Percentiles rank a stretch among this genome's conserved stretches.
These are phyloP conservation scores for Morpho helenor DNA, from an alignment of 2,888 invertebrate species.

Conservation along the genomic window DNA sequence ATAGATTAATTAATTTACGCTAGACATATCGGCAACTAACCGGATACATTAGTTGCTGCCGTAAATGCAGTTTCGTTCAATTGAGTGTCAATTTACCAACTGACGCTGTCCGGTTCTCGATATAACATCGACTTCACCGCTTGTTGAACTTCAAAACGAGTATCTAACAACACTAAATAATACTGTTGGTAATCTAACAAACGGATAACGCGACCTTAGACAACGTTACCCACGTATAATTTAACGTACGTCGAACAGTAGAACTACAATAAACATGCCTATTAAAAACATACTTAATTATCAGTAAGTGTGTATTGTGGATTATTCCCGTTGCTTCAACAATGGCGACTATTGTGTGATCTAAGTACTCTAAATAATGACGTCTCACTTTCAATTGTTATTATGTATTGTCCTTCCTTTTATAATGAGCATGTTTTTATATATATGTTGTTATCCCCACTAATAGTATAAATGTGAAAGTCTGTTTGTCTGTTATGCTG, in stretches of 20 bases:
- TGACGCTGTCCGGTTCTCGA: slow-evolving; percentile 38
- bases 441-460: no score
- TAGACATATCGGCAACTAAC: slow-evolving; percentile 37
- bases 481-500: no score
- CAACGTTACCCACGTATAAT: slow-evolving; percentile 13
- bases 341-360: not conserved
- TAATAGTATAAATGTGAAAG: no score
- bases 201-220: slow-evolving; percentile 27
- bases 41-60: slow-evolving; percentile 38
- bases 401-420: not conserved
- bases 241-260: no score
- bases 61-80: slow-evolving; percentile 42
- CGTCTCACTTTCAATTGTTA: not conserved
- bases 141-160: slow-evolving; percentile 9
- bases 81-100: slow-evolving; percentile 41
- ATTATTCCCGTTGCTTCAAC: not conserved
- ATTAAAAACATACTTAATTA: no score
- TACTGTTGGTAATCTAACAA: slow-evolving; percentile 3
- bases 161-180: slow-evolving; percentile 21
- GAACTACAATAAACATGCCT: no score
- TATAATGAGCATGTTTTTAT: no score
- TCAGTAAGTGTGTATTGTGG: no score
- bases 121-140: slow-evolving; percentile 23
- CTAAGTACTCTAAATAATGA: slow-evolving; percentile 3
- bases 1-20: slow-evolving; percentile 3